Base-by-base conservation (phyloP, 2,113 vertebrate species). In the Phaethon lepturus region DNA sequence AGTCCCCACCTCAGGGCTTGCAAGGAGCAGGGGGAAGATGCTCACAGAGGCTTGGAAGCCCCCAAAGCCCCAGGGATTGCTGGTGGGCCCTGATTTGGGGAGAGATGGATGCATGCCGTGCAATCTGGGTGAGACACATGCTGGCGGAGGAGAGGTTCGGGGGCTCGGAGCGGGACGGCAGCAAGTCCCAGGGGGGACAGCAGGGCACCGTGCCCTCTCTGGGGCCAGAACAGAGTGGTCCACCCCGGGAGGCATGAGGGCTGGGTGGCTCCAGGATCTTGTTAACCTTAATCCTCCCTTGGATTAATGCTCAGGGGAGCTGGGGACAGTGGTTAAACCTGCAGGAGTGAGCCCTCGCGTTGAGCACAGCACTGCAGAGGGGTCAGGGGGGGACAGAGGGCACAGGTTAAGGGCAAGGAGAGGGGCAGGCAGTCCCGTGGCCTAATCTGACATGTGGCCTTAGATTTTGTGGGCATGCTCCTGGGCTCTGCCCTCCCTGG, bases 261-360 rank as follows among this genome's bases (percentile, higher is more conserved):
- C 87, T 82, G 66, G 62, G 45, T 94, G 49, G 64, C 87, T 90
- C 58, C 93, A 82, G 87, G 90, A 96, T 33, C 92, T 94, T 82
- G 93, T 93, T 95, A 97, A 97, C 95, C 95, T 96, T 97, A 97
- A 97, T 97, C 96, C 90, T 95, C 49, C 66, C 69, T 55, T 58
- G 93, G 96, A 96, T 96, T 97, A 96, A 72, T 86, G 81, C 95
- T 64, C 76, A 93, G 96, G 90, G 93, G 87, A 96, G 58, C 87
- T 95, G 93, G 95, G 96, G 96, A 96, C 95, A 93, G 62, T 47
- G 53, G 91, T 87, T 96, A 95, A 96, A 96, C 80, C 95, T 53
- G 42, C 69, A 85, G 14, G 73, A 90, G 77, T 2, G 77, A 94
- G 95, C 56, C 71, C 74, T 92, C 0, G 1, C 1, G 0, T 50